These are phyloP conservation scores for Coregonus suidteri DNA, from an alignment of 2,797 vertebrate species.

Conservation along the genomic window DNA sequence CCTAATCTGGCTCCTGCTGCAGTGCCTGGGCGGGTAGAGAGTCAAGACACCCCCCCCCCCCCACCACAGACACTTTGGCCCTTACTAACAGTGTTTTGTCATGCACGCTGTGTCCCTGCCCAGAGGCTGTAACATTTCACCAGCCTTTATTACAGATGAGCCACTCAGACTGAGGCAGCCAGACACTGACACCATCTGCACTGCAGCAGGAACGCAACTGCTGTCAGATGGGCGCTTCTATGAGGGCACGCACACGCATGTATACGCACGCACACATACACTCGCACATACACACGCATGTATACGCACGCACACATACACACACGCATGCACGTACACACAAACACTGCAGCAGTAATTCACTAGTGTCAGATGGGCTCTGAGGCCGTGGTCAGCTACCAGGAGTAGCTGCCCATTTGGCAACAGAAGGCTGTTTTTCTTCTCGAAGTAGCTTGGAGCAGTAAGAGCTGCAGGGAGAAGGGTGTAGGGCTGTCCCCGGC, in stretches of 20 bases:
- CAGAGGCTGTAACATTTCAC: slow-evolving; percentile 70
- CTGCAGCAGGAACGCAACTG: slow-evolving; percentile 60
- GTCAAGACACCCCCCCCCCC: not conserved
- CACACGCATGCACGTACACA: too few species aligned
- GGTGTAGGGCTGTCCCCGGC: too few species aligned
- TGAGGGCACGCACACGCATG: not conserved
- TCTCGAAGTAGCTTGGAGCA: too few species aligned
- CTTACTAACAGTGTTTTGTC: slow-evolving; percentile 71
- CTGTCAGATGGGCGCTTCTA: not conserved
- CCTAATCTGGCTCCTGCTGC: slow-evolving; percentile 54
- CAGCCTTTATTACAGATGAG: slow-evolving; percentile 74
- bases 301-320: too few species aligned
- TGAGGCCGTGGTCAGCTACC: not conserved
- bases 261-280: too few species aligned
- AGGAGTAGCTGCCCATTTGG: too few species aligned
- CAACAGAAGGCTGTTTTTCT: too few species aligned
- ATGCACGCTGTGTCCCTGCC: slow-evolving; percentile 64
- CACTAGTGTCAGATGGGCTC: slow-evolving; percentile 50
- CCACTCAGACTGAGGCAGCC: slow-evolving; percentile 61
- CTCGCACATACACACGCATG: too few species aligned
- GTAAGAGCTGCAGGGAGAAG: too few species aligned
- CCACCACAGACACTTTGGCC: slow-evolving; percentile 56
- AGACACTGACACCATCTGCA: slow-evolving; percentile 67
- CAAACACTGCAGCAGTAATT: slow-evolving; percentile 38
- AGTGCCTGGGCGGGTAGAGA: not conserved